Evolutionary conservation across 2,888 invertebrate species (phyloP), one percentile per base, ranked within the genome.

Genomic region (Rotaria sp.): DNA sequence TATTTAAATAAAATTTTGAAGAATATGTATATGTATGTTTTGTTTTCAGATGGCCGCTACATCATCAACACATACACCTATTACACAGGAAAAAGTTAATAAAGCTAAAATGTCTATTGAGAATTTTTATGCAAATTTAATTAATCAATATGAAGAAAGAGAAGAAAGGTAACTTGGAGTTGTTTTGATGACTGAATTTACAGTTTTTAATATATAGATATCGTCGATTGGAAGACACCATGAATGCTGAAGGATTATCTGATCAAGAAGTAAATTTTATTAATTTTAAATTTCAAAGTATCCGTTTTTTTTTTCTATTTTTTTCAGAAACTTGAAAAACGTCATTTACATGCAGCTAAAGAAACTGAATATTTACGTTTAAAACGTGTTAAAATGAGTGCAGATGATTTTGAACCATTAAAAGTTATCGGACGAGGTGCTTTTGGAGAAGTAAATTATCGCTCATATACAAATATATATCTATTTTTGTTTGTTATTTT

Each of bases 91-190:
- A 93, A 98, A 97, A 93, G 97, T 97, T 89, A 97, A 97, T 91
- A 96, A 97, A 92, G 97, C 98, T 89, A 97, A 99, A 93, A 92
- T 99, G 91, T 96, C 97, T 87, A 93, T 99, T 91, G 99, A 99
- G 93, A 98, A 97, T 92, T 99, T 97, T 93, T 99, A 99, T 92
- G 96, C 96, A 92, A 99, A 99, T 93, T 94, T 98, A 96, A 89
- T 98, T 98, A 92, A 96, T 97, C 92, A 95, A 96, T 90, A 98
- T 99, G 93, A 94, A 98, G 90, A 96, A 97, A 35, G 86, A 84
- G 84, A 84, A 86, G 57, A 85, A 52, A 50, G 55, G 48, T 45
- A 75, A 41, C 30, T 50, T 38, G 35, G 35, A 86, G 38, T 52
- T 52, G 7, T 52, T 52, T 52, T 24, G 18, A 84, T 45, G 7